phyloP scores from a whole-genome alignment of 2,888 invertebrate species.

The Diabrotica balteata region DNA sequence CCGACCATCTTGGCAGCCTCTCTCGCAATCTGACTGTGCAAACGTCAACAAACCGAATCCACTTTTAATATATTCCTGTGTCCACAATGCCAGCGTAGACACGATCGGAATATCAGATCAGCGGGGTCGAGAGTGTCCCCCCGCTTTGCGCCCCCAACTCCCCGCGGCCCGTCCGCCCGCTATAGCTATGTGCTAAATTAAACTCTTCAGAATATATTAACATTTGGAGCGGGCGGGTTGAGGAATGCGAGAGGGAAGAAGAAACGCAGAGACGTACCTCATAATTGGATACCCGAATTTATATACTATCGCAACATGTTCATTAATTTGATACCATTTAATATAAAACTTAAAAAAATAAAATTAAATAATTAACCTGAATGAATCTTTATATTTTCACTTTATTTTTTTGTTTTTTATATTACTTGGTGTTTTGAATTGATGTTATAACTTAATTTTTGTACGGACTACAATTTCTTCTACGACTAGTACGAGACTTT shows the following conservation, averaged over 20 bases:
- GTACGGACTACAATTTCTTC: no score
- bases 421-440: no score
- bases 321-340: no score
- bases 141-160: constrained; percentile 38
- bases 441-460: no score
- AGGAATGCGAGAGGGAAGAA: constrained; percentile 44
- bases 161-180: constrained; percentile 46
- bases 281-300: no score
- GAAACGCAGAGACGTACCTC: constrained; percentile 25
- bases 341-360: no score
- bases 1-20: constrained; percentile 36
- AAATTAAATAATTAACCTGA: no score
- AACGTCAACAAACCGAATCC: constrained; percentile 61
- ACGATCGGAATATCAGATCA: constrained; percentile 60
- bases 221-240: constrained; percentile 57
- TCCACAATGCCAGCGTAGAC: constrained; percentile 59
- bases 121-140: constrained; percentile 41
- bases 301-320: no score
- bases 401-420: no score
- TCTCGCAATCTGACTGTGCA: constrained; percentile 53
- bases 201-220: constrained; percentile 62
- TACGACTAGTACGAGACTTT: no score
- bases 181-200: constrained; percentile 62
- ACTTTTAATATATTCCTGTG: constrained; percentile 62
- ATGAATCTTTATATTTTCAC: no score